Conservation (phyloP, 1,140 invertebrate species). For the Diabrotica undecimpunctata region DNA sequence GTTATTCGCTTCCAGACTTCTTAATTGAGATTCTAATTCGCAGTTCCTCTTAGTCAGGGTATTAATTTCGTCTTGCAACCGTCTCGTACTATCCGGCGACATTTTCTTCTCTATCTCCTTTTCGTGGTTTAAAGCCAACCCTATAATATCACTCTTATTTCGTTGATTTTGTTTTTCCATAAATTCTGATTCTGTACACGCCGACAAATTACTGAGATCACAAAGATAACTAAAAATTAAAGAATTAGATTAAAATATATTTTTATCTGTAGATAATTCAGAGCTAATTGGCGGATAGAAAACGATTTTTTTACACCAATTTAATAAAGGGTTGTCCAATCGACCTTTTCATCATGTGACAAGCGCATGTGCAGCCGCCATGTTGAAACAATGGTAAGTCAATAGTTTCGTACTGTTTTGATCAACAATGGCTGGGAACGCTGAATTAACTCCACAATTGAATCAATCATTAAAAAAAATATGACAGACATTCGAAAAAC, state of each 20-base stretch:
- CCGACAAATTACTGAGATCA: slow-evolving; percentile 56
- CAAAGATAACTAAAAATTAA: slow-evolving; percentile 57
- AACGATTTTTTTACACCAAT: background rate
- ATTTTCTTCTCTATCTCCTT: slow-evolving; percentile 45
- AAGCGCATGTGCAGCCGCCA: no score
- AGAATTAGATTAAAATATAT: no score
- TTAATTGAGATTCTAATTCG: slow-evolving; percentile 72
- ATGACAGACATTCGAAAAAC: no score
- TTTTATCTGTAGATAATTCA: slow-evolving; percentile 10
- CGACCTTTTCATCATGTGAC: no score
- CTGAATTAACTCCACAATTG: no score
- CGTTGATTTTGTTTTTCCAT: slow-evolving; percentile 42
- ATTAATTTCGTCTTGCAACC: slow-evolving; percentile 77
- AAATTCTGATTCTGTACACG: slow-evolving; percentile 30
- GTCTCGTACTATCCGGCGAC: slow-evolving; percentile 57
- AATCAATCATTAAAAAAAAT: no score
- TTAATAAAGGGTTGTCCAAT: no score
- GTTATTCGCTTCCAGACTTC: slow-evolving; percentile 55
- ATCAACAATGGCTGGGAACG: no score
- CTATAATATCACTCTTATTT: slow-evolving; percentile 38
- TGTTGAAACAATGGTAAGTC: no score
- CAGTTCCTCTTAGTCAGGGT: slow-evolving; percentile 79
- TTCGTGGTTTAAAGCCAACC: slow-evolving; percentile 26
- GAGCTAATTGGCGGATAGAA: no score
- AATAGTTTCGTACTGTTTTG: no score